Conservation (phyloP, 2,888 invertebrate genomes). For the Zele albiditarsus region DNA sequence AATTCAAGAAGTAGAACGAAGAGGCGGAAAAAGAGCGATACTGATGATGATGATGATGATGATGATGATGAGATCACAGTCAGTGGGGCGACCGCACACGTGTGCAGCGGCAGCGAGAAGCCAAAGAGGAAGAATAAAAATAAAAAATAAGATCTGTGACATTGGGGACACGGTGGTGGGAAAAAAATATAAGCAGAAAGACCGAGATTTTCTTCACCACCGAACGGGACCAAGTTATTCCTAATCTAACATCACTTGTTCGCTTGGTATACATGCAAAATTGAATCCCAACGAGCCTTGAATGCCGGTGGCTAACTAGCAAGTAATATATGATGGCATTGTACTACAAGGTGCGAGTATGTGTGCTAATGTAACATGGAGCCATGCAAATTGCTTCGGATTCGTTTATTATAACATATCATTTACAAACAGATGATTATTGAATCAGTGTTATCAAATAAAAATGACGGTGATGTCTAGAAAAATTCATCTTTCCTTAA, state of each 20-base stretch:
- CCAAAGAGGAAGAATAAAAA: neutral
- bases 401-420: slow-evolving; percentile 25
- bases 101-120: slow-evolving; percentile 62
- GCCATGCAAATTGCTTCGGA: slow-evolving; percentile 32
- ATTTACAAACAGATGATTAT: neutral
- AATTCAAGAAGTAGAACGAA: slow-evolving; percentile 41
- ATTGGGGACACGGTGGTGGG: neutral
- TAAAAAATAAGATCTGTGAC: neutral
- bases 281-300: slow-evolving; percentile 28
- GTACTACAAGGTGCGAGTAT: slow-evolving; percentile 35
- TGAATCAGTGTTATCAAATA: neutral
- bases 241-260: slow-evolving; percentile 38
- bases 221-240: slow-evolving; percentile 33
- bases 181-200: slow-evolving; percentile 5
- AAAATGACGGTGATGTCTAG: too few species aligned
- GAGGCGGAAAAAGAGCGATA: slow-evolving; percentile 33
- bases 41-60: slow-evolving; percentile 40
- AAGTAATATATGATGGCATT: slow-evolving; percentile 37
- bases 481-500: too few species aligned
- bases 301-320: slow-evolving; percentile 32
- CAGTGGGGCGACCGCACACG: slow-evolving; percentile 66
- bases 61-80: slow-evolving; percentile 65
- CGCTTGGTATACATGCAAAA: slow-evolving; percentile 26
- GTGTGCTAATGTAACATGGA: slow-evolving; percentile 19
- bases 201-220: slow-evolving; percentile 21